Base-by-base conservation (phyloP, 2,888 invertebrate genomes). In the Polyommatus icarus region DNA sequence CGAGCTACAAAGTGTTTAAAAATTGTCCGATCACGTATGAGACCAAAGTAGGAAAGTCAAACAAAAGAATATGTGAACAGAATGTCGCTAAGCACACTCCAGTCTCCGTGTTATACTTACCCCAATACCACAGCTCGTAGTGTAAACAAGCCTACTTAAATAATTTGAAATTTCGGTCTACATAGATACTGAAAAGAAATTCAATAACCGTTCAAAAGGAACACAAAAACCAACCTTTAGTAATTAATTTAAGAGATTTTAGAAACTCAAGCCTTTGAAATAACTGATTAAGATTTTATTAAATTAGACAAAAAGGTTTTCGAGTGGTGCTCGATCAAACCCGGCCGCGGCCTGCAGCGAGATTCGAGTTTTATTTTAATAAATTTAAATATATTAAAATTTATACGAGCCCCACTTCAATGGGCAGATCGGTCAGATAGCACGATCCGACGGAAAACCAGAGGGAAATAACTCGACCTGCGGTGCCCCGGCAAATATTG, bases 251-350 rank as follows among this genome's bases (percentile, higher is more conserved):
- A 24, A 61, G 20, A 10, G 10, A 1, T 61, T 61, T 24, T 24
- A 61, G 20, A 61, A 61, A 24, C 24, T 24, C 61, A 59, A 59
- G 20, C 20, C 20, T 59, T 59, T 20, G 59, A 20, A 20, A 20
- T n/a, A 7, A 20, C n/a, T 12, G 24, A 61, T 61, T 10, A 61
- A 24, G 10, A 24, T 24, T 61, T 61, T 24, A 61, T 61, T 20
- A 59, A 59, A n/a, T n/a, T 59, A 59, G n/a, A 59, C 59, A 59
- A 59, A 59, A 59, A 59, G 59, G 59, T 59, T 59, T 8, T 20
- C 59, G 59, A 59, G 59, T n/a, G 59, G 59, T 59, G 59, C 59
- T 59, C 59, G 20, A 59, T 59, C 59, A 59, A 8, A 54, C 18
- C 54, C 54, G 54, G 15, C 50, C 15, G 15, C 54, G 18, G 54